phyloP scores from a whole-genome alignment of 2,888 invertebrate genomes.

The Ectemnius continuus region DNA sequence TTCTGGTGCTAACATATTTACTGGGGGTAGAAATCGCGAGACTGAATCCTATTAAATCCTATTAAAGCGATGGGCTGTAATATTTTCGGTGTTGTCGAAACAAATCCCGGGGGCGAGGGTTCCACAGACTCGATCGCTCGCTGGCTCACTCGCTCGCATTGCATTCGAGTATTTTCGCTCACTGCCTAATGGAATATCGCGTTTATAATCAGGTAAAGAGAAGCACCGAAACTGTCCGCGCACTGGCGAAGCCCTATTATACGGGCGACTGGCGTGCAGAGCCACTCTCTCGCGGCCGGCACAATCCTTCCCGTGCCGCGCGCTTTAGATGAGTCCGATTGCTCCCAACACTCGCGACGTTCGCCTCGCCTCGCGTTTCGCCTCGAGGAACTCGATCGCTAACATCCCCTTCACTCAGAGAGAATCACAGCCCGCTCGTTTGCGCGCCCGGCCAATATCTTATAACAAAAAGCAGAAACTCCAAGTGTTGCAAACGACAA shows the following conservation, averaged over 20 bases:
- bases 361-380: background rate
- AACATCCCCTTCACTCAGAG: too few species aligned
- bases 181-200: slow-evolving; percentile 71
- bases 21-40: too few species aligned
- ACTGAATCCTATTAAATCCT: too few species aligned
- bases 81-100: too few species aligned
- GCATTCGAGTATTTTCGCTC: slow-evolving; percentile 64
- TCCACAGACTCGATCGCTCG: background rate
- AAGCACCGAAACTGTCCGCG: slow-evolving; percentile 75
- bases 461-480: too few species aligned
- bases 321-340: slow-evolving; percentile 40
- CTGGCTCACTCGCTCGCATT: slow-evolving; percentile 20
- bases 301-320: slow-evolving; percentile 42
- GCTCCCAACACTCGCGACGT: slow-evolving; percentile 30
- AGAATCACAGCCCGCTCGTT: too few species aligned
- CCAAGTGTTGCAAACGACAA: too few species aligned
- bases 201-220: slow-evolving; percentile 77
- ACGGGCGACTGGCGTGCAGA: slow-evolving; percentile 29
- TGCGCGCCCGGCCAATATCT: too few species aligned
- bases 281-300: slow-evolving; percentile 21
- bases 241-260: slow-evolving; percentile 72
- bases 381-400: slow-evolving; percentile 22
- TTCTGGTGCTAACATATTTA: too few species aligned
- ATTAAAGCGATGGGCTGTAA: too few species aligned
- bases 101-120: slow-evolving; percentile 4